Evolutionary conservation across 2,888 invertebrate species (phyloP), one percentile per base, ranked within the genome.

Genomic region (Eilema caniola): DNA sequence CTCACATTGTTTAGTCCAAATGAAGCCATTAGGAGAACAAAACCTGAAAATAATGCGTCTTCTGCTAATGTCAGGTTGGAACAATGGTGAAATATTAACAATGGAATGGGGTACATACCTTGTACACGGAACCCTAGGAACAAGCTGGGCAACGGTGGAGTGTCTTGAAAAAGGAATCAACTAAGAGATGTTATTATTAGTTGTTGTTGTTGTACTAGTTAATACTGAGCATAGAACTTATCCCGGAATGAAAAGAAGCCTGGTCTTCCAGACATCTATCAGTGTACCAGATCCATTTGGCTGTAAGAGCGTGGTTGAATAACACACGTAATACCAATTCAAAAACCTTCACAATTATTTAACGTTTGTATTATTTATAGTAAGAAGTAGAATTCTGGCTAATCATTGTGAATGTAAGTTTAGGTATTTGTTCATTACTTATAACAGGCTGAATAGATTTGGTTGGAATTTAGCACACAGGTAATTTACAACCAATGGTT

Each of bases 21-120:
- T 79, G 73, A 77, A 73, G 70, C 74, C 78, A 74, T 77, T 62
- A 66, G 33, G 47, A 74, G 74, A 80, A 75, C 79, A 80, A 82
- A 77, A 84, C 83, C 76, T 66, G 62, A 31, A 60, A 77, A 81
- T 82, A 83, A 83, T 78, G 73, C 76, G 69, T 71, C 74, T 74
- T 68, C 75, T 76, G 81, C 62, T 70, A 33, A 67, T 75, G 81
- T 81, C 82, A 85, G 83, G 71, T 75, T 73, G 70, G 63, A 81
- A 78, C 77, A 77, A 75, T 70, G 25, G 47, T 59, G 24, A 24
- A 25, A 59, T 59, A 14, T 59, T 8, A 25, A 24, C 24, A 59
- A 59, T 16, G 7, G 28, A 28, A 28, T 16, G 25, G 14, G 59
- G 14, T 20, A n/a, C n/a, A n/a, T n/a, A 59, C 16, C 25, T 59